Base-by-base conservation (phyloP, 2,113 vertebrate genomes). In the Pagrus major region DNA sequence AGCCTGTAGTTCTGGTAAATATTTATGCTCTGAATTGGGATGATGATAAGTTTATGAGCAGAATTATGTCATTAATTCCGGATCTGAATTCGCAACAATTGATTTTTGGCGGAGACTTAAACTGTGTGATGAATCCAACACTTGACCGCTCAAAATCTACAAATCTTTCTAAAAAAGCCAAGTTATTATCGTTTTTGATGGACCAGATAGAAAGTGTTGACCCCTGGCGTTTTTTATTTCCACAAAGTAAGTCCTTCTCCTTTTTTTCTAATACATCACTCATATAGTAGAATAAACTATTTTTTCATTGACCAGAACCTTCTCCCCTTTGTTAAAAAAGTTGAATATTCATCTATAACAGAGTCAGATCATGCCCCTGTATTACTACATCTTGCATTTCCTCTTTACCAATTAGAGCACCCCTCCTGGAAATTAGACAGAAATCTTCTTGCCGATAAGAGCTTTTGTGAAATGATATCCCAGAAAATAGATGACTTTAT, bases 61-160 rank as follows among this genome's bases (percentile, higher is more conserved):
- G 25, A 51, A 42, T 67, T 11, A 60, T 73, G 5, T 77, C 27
- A 51, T 44, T 67, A 12, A 67, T 31, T 51, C 52, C 52, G 33
- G 41, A 71, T 60, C 9, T 68, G 25, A 77, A 68, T 9, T 60
- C 56, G 10, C 44, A 49, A 25, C 64, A 77, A 51, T 33, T 39
- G 15, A 60, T 78, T 5, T 41, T 49, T 61, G 42, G 35, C 0
- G 66, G 20, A 10, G 44, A 70, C 23, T 9, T 61, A 8, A 61
- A 61, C 5, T 68, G 52, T 15, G 41, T 42, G 41, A 42, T 42
- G 41, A 42, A 42, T 42, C 41, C 14, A 42, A 14, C 41, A 42
- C 41, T 42, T 42, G 41, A 42, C 11, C 11, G 41, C 41, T 42
- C 41, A 15, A 42, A 42, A 42, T 5, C 41, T 42, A 42, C 41